Conservation (phyloP, 1,140 invertebrate genomes). For the Apolygus lucorum region DNA sequence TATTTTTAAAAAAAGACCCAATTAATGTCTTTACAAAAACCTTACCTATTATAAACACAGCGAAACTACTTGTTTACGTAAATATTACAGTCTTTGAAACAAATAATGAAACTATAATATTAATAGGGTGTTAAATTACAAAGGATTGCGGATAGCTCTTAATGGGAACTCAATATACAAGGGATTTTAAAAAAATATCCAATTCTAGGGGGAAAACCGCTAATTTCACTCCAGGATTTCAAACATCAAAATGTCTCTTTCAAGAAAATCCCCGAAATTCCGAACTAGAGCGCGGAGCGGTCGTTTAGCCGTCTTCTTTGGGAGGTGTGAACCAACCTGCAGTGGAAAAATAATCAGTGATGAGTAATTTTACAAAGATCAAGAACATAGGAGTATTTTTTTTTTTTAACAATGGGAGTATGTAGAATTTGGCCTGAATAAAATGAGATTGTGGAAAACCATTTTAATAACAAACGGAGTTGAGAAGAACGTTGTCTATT, state of each 20-base stretch:
- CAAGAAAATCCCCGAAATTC: not conserved
- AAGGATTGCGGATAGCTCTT: not conserved
- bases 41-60: constrained; percentile 12
- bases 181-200: constrained; percentile 25
- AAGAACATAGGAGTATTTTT: not conserved
- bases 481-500: no score
- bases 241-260: constrained; percentile 17
- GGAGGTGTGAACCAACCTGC: constrained; percentile 78
- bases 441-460: no score
- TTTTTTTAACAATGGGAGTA: not conserved
- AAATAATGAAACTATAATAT: constrained; percentile 21
- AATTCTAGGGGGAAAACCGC: not conserved
- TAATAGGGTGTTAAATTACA: constrained; percentile 14
- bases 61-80: not conserved
- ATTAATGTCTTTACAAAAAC: no score
- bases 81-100: constrained; percentile 26
- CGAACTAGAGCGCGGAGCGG: not conserved
- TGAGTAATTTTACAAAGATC: not conserved
- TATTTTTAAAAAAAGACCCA: no score
- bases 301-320: constrained; percentile 76
- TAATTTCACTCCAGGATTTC: constrained; percentile 21
- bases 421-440: not conserved
- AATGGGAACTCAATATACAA: constrained; percentile 23
- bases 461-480: no score
- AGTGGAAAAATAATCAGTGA: constrained; percentile 36